Evolutionary conservation across 1,140 invertebrate species (phyloP).

Genomic region (Drosophila punjabiensis): DNA sequence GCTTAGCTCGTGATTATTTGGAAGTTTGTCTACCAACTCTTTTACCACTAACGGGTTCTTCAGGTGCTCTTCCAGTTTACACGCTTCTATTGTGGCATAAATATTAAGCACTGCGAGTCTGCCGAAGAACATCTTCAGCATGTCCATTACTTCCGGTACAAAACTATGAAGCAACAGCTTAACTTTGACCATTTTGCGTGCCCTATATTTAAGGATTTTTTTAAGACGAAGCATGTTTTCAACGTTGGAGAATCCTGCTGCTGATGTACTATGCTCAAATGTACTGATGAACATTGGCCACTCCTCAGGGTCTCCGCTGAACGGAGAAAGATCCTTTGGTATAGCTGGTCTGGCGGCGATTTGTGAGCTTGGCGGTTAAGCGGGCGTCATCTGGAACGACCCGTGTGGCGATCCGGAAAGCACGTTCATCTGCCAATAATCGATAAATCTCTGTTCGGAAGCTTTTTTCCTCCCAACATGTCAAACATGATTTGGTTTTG

Average conservation of each 20-base stretch:
- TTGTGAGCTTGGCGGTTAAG: neutral
- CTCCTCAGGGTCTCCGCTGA: neutral
- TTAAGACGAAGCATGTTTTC: neutral
- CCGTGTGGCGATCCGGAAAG: neutral
- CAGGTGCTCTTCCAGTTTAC: neutral
- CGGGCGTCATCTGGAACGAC: neutral
- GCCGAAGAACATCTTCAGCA: neutral
- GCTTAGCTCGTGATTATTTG: neutral
- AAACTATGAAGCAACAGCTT: neutral
- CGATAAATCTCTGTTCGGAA: neutral
- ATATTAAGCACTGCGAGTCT: too few relatives aligned
- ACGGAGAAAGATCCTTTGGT: neutral
- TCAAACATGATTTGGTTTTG: too few relatives aligned
- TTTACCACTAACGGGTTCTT: neutral
- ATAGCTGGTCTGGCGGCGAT: neutral
- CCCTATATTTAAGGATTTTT: neutral
- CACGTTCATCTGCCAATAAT: neutral
- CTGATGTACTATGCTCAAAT: neutral
- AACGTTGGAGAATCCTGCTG: neutral
- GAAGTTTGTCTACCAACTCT: slow-evolving; percentile 2
- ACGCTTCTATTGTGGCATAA: too few relatives aligned
- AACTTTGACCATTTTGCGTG: neutral
- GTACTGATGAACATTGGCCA: neutral
- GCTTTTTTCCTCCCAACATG: too few relatives aligned
- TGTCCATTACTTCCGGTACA: neutral